Evolutionary conservation across 64 coral and sea anemone species (phyloP).

Genomic region (Pocillopora damicornis): DNA sequence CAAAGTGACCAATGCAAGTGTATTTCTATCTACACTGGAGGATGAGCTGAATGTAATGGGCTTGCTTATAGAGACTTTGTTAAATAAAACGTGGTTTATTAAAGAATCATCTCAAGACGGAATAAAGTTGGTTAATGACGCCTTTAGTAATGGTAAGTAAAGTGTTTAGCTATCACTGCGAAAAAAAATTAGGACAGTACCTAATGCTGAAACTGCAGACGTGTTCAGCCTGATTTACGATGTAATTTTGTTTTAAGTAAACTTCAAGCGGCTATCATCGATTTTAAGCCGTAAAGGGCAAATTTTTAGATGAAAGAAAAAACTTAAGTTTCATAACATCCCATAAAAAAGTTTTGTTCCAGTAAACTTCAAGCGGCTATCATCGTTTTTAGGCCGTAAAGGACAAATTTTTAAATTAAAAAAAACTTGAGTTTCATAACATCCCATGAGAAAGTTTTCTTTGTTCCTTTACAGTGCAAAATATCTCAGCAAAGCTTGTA

Average conservation of each 20-base stretch:
- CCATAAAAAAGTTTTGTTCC: background rate
- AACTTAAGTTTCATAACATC: too few relatives aligned
- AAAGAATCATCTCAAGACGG: background rate
- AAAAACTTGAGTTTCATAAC: too few relatives aligned
- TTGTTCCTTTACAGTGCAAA: slow-evolving; percentile 32
- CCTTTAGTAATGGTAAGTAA: slow-evolving; percentile 19
- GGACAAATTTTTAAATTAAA: too few relatives aligned
- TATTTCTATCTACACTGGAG: background rate
- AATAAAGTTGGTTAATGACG: slow-evolving; percentile 16
- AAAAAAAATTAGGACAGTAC: too few relatives aligned
- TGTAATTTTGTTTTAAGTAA: background rate
- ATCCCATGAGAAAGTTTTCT: background rate
- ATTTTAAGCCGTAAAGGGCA: too few relatives aligned
- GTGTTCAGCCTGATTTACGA: background rate
- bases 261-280: background rate
- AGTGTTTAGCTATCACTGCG: too few relatives aligned
- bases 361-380: background rate
- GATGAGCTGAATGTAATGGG: background rate
- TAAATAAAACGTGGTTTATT: background rate
- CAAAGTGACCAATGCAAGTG: background rate
- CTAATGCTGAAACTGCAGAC: too few relatives aligned
- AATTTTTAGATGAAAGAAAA: too few relatives aligned
- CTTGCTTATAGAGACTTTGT: background rate
- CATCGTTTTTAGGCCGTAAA: too few relatives aligned
- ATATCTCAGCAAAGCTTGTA: slow-evolving; percentile 10